Evolutionary conservation across 2,888 invertebrate species (phyloP).

Genomic region (Limenitis camilla): DNA sequence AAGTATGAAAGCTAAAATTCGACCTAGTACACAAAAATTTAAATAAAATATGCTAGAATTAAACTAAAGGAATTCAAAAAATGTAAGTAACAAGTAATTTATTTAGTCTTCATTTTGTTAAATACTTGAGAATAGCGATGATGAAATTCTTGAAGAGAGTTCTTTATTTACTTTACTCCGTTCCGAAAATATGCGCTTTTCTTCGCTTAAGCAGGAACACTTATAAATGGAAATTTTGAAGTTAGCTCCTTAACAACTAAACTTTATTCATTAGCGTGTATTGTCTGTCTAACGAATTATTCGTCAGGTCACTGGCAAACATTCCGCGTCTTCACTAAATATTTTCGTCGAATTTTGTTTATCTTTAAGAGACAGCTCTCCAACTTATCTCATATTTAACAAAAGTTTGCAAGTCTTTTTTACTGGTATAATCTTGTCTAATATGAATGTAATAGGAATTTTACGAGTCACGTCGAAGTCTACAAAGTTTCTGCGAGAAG

Average conservation of each 20-base stretch:
- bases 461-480: conserved; percentile 2
- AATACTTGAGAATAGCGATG: neutral
- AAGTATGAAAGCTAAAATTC: too few relatives aligned
- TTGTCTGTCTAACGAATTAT: conserved; percentile 68
- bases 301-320: conserved; percentile 55
- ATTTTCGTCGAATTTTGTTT: conserved; percentile 57
- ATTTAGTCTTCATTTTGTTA: too few relatives aligned
- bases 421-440: conserved; percentile 31
- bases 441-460: conserved; percentile 26
- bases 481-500: too few relatives aligned
- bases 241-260: conserved; percentile 66
- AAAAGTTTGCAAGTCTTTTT: conserved; percentile 38
- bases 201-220: conserved; percentile 54
- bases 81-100: too few relatives aligned
- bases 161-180: neutral
- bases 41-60: too few relatives aligned
- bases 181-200: conserved; percentile 43
- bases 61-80: too few relatives aligned
- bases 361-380: conserved; percentile 48
- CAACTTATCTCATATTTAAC: conserved; percentile 48
- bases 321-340: conserved; percentile 51
- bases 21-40: too few relatives aligned
- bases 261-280: conserved; percentile 72
- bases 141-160: neutral
- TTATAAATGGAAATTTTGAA: conserved; percentile 60